Percentiles rank a stretch among this genome's conserved stretches.
These are phyloP conservation scores for Sinella curviseta DNA, from an alignment of 1,140 invertebrate species.

Conservation along the genomic window DNA sequence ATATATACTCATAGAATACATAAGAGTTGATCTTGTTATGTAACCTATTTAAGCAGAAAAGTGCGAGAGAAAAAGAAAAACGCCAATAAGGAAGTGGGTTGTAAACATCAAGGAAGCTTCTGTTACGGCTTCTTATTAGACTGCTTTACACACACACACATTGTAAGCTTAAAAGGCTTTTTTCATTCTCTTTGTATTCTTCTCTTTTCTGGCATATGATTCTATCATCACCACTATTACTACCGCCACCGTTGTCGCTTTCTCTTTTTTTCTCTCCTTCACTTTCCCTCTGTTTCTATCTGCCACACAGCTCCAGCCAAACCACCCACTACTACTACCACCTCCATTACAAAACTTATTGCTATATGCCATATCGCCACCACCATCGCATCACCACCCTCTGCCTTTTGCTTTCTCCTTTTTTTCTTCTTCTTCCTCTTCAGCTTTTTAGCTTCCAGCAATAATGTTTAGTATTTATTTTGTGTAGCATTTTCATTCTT, in stretches of 20 bases:
- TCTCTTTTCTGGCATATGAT: conserved; percentile 11
- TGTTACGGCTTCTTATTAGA: conserved; percentile 20
- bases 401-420: neutral
- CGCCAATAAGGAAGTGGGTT: conserved; percentile 21
- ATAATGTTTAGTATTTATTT: conserved; percentile 20
- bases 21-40: conserved; percentile 12
- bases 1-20: neutral
- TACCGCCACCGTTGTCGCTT: neutral
- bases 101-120: conserved; percentile 26
- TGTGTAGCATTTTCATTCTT: neutral
- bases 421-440: neutral
- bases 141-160: conserved; percentile 6
- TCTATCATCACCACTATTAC: conserved; percentile 5
- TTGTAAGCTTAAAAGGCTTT: conserved; percentile 13
- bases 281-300: neutral
- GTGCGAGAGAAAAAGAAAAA: neutral
- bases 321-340: neutral
- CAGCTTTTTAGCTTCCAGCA: conserved; percentile 3
- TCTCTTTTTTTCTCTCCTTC: conserved; percentile 4
- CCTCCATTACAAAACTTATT: too few species aligned
- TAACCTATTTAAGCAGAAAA: conserved; percentile 26
- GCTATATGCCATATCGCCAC: too few species aligned
- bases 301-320: neutral
- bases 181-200: conserved; percentile 9
- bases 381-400: neutral